phyloP scores from a whole-genome alignment of 2,888 invertebrate species.

The Leucophora obtusa region DNA sequence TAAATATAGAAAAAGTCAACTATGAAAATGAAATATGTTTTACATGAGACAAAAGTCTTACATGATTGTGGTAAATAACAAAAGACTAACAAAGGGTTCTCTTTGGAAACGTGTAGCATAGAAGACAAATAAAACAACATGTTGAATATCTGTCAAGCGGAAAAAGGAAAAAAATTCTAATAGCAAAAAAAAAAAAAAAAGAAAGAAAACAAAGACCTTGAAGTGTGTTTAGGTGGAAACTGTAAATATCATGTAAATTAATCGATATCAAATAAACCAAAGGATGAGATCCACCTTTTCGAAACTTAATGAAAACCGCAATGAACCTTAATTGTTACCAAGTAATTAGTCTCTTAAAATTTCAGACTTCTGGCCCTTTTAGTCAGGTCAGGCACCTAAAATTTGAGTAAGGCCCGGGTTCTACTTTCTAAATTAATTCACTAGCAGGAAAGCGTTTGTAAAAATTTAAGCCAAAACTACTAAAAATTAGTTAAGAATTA shows the following conservation, averaged over 20 bases:
- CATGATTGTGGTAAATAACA: constrained; percentile 45
- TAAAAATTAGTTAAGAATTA: too few relatives aligned
- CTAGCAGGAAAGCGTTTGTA: too few relatives aligned
- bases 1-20: neutral
- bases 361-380: too few relatives aligned
- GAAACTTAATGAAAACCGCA: too few relatives aligned
- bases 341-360: too few relatives aligned
- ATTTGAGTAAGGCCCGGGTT: too few relatives aligned
- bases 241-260: constrained; percentile 30
- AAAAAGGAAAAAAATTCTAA: constrained; percentile 66
- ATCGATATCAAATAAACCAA: too few relatives aligned
- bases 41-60: constrained; percentile 44
- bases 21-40: constrained; percentile 35
- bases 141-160: constrained; percentile 70
- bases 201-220: constrained; percentile 44
- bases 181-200: constrained; percentile 8
- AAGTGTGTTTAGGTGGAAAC: constrained; percentile 32
- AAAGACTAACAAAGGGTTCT: neutral
- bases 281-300: too few relatives aligned
- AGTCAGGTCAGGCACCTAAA: too few relatives aligned
- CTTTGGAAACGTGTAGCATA: neutral
- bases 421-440: too few relatives aligned
- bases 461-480: too few relatives aligned
- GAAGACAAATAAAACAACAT: constrained; percentile 56
- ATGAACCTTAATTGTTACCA: too few relatives aligned